Base-by-base conservation (phyloP, 2,888 invertebrate genomes). In the Spodoptera exigua region DNA sequence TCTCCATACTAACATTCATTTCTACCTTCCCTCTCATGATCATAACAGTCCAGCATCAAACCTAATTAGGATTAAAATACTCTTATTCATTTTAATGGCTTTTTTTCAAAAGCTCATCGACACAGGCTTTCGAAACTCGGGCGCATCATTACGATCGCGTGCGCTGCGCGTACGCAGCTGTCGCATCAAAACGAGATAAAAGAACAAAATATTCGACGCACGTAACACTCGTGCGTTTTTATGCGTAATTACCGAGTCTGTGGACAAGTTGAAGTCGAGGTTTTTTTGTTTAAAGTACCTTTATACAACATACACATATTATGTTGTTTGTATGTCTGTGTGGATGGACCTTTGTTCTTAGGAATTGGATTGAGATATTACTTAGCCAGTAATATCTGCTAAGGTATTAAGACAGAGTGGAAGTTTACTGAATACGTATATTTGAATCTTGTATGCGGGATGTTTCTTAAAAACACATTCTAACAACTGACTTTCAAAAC, bases 201-300 rank as follows among this genome's bases (percentile, higher is more conserved):
- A 58, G 39, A 51, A 41, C 18, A 46, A 72, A 65, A 61, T 70
- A 77, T 74, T 71, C 66, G 54, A 71, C 27, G 61, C 76, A 74
- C 77, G 77, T 77, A 61, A 61, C 61, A 48, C 54, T 74, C 45
- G 63, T 71, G 61, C 66, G 65, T 71, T 76, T 70, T 72, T 72
- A 59, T 53, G 52, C 45, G 72, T 70, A 77, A 76, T 77, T 76
- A 77, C 61, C 44, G 17, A 45, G 56, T 17, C 55, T 12, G 43
- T 46, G 43, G 48, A 70, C 71, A 61, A 61, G 44, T 51, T 51
- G 55, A 43, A 55, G 43, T 45, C 9, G 27, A n/a, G 13, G 32
- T 44, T 37, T 62, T 70, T 70, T 65, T 52, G 51, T 66, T 68
- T 37, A 17, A 35, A 17, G 16, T 47, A 17, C 41, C n/a, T n/a